Evolutionary conservation across 2,113 vertebrate species (phyloP).

Genomic region (Hiodon alosoides): DNA sequence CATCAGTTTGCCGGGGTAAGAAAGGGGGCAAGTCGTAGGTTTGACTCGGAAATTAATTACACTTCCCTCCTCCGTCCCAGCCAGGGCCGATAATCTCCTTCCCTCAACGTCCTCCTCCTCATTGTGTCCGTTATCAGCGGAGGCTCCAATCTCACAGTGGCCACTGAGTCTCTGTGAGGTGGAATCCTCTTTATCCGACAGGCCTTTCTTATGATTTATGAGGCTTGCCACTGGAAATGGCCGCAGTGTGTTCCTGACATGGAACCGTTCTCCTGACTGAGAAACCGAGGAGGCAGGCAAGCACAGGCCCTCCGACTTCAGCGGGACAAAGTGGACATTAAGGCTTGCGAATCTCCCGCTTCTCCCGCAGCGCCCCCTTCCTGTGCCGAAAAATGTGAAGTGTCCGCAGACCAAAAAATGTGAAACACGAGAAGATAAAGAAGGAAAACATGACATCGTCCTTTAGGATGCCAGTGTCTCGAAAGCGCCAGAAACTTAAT

Average conservation of each 20-base stretch:
- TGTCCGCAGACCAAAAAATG: too few species aligned
- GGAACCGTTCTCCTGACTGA: too few species aligned
- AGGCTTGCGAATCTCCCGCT: slow-evolving; percentile 6
- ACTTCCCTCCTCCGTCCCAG: slow-evolving; percentile 33
- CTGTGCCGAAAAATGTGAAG: not conserved
- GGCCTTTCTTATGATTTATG: slow-evolving; percentile 59
- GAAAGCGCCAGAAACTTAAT: not conserved
- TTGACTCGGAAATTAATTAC: slow-evolving; percentile 29
- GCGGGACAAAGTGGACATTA: too few species aligned
- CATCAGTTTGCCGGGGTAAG: not conserved
- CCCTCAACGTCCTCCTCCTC: slow-evolving; percentile 35
- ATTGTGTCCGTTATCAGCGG: not conserved
- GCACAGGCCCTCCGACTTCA: too few species aligned
- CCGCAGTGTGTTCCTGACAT: slow-evolving; percentile 38
- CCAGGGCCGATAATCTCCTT: slow-evolving; percentile 43
- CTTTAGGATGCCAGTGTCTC: not conserved
- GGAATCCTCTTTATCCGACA: slow-evolving; percentile 45
- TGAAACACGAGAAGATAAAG: not conserved
- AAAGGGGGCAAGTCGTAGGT: not conserved
- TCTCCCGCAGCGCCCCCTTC: not conserved
- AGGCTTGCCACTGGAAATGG: slow-evolving; percentile 44
- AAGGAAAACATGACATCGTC: not conserved
- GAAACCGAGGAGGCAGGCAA: too few species aligned
- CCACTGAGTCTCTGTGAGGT: slow-evolving; percentile 30
- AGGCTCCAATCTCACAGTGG: slow-evolving; percentile 15